A percentile compares a stretch with the other conserved stretches of the same genome.
Conservation (phyloP, 1,140 invertebrate genomes). For the Thaumatotibia leucotreta region DNA sequence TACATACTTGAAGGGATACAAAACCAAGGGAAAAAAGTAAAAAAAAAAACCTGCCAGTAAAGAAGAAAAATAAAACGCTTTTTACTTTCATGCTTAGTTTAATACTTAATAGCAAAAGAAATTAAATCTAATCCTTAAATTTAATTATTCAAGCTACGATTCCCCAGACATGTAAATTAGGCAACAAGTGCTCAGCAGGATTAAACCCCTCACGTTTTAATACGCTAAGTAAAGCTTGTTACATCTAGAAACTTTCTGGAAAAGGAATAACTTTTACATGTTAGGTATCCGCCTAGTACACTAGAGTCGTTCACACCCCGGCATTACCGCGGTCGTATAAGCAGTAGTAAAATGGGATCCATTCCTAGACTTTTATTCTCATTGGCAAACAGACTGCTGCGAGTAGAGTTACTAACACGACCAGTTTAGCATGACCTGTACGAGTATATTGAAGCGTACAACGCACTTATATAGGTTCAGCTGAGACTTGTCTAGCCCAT, state of each 20-base stretch:
- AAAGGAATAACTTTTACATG: neutral
- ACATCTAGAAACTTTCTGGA: neutral
- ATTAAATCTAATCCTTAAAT: neutral
- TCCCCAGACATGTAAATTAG: neutral
- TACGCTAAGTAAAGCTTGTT: neutral
- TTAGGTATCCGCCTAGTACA: neutral
- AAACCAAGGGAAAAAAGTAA: too few relatives aligned
- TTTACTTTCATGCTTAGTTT: neutral
- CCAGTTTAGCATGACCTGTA: neutral
- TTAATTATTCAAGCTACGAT: neutral
- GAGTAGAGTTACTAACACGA: neutral
- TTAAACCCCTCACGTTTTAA: neutral
- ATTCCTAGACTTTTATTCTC: neutral
- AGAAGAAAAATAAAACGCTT: neutral
- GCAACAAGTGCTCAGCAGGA: neutral
- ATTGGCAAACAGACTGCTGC: neutral
- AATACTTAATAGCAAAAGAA: neutral
- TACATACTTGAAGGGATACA: neutral
- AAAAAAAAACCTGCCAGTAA: neutral
- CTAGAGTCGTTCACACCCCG: neutral
- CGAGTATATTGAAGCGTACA: neutral
- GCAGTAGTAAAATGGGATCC: constrained; percentile 4
- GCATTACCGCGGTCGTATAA: neutral
- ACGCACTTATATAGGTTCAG: neutral
- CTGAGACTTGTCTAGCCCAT: neutral